Base-by-base conservation (phyloP, 2,888 invertebrate species). In the Cephus pulcher region DNA sequence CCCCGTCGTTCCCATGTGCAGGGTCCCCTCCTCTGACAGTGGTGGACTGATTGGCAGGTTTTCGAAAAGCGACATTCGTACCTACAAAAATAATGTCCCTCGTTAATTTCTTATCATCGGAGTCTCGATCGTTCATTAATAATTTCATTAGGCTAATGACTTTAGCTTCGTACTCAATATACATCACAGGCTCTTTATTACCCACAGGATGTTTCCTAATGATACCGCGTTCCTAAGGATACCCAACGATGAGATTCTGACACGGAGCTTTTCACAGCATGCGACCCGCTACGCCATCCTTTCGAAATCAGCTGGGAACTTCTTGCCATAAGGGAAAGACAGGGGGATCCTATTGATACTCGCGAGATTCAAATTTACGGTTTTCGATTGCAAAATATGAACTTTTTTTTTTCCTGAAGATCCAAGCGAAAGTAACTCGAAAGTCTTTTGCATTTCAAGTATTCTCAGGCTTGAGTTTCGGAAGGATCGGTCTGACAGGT, bases 11-110 rank as follows among this genome's bases (percentile, higher is more conserved):
- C 23, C 97, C 98, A 89, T 96, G 97, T 76, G 94, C 93, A 0
- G 97, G 96, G 9, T 94, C 94, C 1, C 97, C 97, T 1, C 97
- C 97, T 68, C 97, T 94, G 0, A 97, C 96, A 0, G 97, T 96
- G 0, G 97, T 97, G 77, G 98, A 98, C 92, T 98, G 97, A 92
- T 98, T 98, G 0, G 97, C 95, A 2, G 98, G 98, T 90, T 97
- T 97, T 76, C 97, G 93, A 86, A 95, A 95, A 1, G 96, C 97
- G 15, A 97, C 96, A 91, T 97, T 97, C 37, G 96, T 96, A 75
- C 96, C 96, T 96, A 92, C 15, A 90, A 88, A 23, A 56, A 56
- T 6, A 56, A 23, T 23, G 1, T 56, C 9, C 6, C 2, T 9
- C 9, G 0, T 23, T 56, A 2, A 23, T 56, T 9, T 9, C 2